Base-by-base conservation (phyloP, 2,113 vertebrate genomes). In the Psilopogon haemacephalus region DNA sequence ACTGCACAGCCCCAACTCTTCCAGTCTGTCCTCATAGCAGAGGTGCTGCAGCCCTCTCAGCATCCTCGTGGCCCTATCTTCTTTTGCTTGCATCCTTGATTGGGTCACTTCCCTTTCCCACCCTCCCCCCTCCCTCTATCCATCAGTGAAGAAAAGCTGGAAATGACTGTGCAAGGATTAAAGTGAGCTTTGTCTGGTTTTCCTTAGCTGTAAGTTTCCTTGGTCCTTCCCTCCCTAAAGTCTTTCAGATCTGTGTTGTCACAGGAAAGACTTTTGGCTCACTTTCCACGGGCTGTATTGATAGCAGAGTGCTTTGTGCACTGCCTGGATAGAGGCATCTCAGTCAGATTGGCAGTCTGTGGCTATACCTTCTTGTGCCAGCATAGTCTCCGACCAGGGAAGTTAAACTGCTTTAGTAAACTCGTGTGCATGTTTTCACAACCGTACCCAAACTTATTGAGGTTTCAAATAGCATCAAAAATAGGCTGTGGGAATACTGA, bases 91-190 rank as follows among this genome's bases (percentile, higher is more conserved):
- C 6, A 33, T 73, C 38, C 20, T 68, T 71, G 38, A 81, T 58
- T 75, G 48, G 88, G 7, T 35, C 18, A 42, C 62, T 95, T 96
- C 76, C 75, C 26, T 83, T 82, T 77, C 21, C 40, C 75, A 9
- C 5, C 76, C 20, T 20, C 8, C 21, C 40, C 40, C 27, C 37
- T 65, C 80, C 32, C 27, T 48, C 16, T 37, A 73, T 69, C 77
- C 58, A 78, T 71, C 48, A 72, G n/a, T 65, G 72, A 90, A 91
- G 91, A 95, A 92, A 84, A 94, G 73, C 84, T 94, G 94, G 80
- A 94, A 95, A 81, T 87, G 67, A 62, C 74, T 89, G 70, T 90
- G 78, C 81, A 95, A 78, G 15, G 23, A 92, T 48, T 84, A 58
- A 80, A 88, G 40, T 54, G 74, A 84, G 89, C 54, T 67, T 78